Evolutionary conservation across 2,113 vertebrate genomes (phyloP).

Genomic region (Ailuropoda melanoleuca): DNA sequence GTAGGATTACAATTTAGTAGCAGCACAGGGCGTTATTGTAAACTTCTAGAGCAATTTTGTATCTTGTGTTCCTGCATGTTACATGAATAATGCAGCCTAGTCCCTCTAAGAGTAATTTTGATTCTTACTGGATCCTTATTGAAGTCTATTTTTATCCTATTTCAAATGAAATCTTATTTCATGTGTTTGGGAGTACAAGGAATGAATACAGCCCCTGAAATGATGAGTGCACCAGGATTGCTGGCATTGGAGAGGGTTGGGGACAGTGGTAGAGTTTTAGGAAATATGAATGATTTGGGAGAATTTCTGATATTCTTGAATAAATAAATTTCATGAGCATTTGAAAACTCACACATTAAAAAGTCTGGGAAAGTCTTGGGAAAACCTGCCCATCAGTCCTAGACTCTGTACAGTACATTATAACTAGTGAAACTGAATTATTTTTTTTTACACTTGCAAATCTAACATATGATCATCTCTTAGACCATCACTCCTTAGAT

Average conservation of each 20-base stretch:
- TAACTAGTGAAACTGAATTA: neutral
- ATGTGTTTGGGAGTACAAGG: neutral
- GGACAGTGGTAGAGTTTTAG: neutral
- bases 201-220: neutral
- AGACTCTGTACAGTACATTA: neutral
- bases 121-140: neutral
- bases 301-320: neutral
- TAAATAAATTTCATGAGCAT: neutral
- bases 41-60: neutral
- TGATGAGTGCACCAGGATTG: neutral
- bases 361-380: neutral
- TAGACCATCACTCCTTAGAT: neutral
- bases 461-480: neutral
- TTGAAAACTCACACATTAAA: neutral
- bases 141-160: neutral
- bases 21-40: neutral
- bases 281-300: neutral
- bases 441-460: neutral
- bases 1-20: neutral
- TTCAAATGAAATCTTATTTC: neutral
- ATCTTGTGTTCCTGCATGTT: neutral
- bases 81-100: neutral
- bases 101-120: neutral
- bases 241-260: neutral
- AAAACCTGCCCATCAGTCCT: neutral